Percentiles rank a stretch among this genome's conserved stretches.
Evolutionary conservation across 2,797 vertebrate genomes (phyloP).

Genomic region (Myotis daubentonii): DNA sequence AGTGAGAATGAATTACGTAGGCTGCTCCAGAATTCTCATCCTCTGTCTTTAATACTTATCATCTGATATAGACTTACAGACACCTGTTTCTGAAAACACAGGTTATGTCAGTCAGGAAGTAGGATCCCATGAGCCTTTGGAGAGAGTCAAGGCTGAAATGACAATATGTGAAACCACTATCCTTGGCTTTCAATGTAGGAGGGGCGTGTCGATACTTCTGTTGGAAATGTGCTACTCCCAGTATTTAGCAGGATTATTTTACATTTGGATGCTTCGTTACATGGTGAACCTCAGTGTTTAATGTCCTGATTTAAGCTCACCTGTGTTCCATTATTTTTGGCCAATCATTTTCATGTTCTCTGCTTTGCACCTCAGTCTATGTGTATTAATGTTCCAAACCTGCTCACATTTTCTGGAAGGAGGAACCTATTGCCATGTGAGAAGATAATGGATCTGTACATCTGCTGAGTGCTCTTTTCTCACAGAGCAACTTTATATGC

Average conservation of each 20-base stretch:
- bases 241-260: not conserved
- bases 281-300: not conserved
- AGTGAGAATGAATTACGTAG: not conserved
- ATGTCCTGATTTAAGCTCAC: not conserved
- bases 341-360: conserved; percentile 43
- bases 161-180: not conserved
- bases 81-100: conserved; percentile 28
- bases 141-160: not conserved
- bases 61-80: conserved; percentile 34
- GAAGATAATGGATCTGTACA: conserved; percentile 65
- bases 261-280: not conserved
- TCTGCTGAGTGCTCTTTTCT: conserved; percentile 57
- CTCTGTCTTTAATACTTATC: conserved; percentile 54
- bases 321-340: not conserved
- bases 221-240: not conserved
- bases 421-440: conserved; percentile 61
- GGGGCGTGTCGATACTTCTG: not conserved
- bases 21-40: not conserved
- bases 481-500: conserved; percentile 38
- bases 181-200: not conserved
- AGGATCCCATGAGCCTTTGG: not conserved
- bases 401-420: conserved; percentile 56
- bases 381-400: conserved; percentile 58
- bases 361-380: conserved; percentile 24
- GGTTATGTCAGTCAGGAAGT: not conserved